Evolutionary conservation across 2,888 invertebrate species (phyloP), one percentile per base, ranked within the genome.

Genomic region (Nowickia ferox): DNA sequence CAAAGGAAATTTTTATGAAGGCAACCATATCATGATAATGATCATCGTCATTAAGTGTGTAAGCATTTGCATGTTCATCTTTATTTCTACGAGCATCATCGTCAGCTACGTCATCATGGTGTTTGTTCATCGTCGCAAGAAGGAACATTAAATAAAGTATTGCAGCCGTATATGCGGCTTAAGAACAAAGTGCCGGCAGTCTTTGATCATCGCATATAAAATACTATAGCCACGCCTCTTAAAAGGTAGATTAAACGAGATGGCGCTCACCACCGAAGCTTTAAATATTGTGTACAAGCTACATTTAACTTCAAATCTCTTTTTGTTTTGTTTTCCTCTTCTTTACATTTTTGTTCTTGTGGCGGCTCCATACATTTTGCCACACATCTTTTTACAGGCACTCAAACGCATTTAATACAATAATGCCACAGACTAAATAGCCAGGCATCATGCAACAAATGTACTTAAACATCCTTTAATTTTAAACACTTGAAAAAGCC

Each of bases 211-310:
- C 88, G 90, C 89, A 90, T 92, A 92, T 93, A 92, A 92, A 93
- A 92, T 92, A 92, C 92, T 92, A 90, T 92, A 88, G 91, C 91
- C 91, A 90, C 92, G 91, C 91, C 91, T 89, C 89, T 89, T 89
- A 89, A 91, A 92, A 92, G 92, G 92, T 89, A 92, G 92, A 92
- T 92, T 92, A 92, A 92, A 92, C 93, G 92, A 92, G 93, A 92
- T 92, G 92, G 92, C 92, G 92, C 92, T 92, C 93, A 89, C 88
- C 89, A 90, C 72, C 89, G 84, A 89, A 90, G 91, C 90, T 91
- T 90, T 91, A 71, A 63, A 75, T 84, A 30, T 30, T 30, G 55
- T 75, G 66, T 68, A 55, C 46, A 72, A 71, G 71, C 74, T 51
- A 61, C 68, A 77, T 84, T 74, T 63, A 72, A 63, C 65, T 68